Evolutionary conservation across 2,113 vertebrate species (phyloP).

Genomic region (Psittacara wagleri): DNA sequence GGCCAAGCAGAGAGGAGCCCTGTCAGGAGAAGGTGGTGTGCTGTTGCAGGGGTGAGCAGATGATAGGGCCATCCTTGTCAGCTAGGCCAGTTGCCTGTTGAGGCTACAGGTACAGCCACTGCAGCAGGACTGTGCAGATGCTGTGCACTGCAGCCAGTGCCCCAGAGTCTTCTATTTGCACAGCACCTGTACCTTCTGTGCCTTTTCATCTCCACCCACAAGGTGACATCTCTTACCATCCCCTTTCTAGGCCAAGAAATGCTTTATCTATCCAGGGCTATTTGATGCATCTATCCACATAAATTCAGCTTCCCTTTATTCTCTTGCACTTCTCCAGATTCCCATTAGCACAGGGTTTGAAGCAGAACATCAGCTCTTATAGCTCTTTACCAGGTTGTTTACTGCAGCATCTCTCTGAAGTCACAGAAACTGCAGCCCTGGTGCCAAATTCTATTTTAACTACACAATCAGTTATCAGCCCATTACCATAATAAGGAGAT

Average conservation of each 20-base stretch:
- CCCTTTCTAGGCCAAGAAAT: constrained; percentile 1
- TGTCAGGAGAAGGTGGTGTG: neutral
- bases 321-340: constrained; percentile 17
- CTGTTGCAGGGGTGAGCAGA: neutral
- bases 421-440: constrained; percentile 39
- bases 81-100: neutral
- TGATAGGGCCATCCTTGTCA: neutral
- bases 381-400: constrained; percentile 54
- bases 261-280: neutral
- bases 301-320: constrained; percentile 10
- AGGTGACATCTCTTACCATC: neutral
- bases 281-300: neutral
- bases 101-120: fast-evolving
- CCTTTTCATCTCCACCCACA: neutral
- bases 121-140: neutral
- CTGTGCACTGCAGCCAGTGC: neutral
- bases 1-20: neutral
- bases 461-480: constrained; percentile 54
- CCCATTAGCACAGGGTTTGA: constrained; percentile 32
- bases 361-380: constrained; percentile 26
- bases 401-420: constrained; percentile 53
- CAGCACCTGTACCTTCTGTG: fast-evolving
- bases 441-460: constrained; percentile 64
- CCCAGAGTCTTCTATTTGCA: neutral
- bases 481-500: constrained; percentile 61